These are phyloP conservation scores for Fulica atra DNA, from an alignment of 2,113 vertebrate species.

Conservation along the genomic window DNA sequence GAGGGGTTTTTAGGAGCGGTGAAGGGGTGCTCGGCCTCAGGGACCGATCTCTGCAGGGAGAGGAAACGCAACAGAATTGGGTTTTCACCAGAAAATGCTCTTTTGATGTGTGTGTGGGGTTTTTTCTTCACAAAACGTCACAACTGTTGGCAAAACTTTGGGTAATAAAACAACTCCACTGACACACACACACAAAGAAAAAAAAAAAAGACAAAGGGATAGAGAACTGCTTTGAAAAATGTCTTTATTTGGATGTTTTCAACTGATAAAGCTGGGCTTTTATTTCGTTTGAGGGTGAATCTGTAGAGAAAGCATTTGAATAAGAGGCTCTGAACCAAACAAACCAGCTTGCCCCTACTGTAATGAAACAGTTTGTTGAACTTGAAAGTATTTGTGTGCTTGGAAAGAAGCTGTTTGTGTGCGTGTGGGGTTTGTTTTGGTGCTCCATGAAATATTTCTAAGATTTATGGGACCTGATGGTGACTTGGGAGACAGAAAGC, in stretches of 20 bases:
- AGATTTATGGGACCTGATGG: background rate
- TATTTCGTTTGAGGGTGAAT: background rate
- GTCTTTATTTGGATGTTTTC: background rate
- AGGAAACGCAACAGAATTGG: background rate
- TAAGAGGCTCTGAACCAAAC: background rate
- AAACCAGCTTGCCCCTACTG: background rate
- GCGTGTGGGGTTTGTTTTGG: background rate
- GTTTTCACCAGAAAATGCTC: background rate
- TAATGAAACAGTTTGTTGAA: background rate
- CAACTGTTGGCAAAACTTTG: background rate
- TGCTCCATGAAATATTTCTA: background rate
- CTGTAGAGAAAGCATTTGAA: background rate
- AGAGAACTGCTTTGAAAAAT: background rate
- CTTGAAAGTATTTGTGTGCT: background rate
- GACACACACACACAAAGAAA: no score
- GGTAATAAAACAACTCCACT: background rate
- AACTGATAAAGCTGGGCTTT: background rate
- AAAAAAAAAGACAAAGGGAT: background rate
- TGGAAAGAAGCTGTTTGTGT: background rate
- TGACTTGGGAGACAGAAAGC: conserved; percentile 18
- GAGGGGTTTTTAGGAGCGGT: background rate
- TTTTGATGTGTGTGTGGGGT: background rate
- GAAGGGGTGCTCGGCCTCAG: background rate
- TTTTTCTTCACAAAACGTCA: background rate
- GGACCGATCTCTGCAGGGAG: background rate